Percentiles rank a stretch among this genome's conserved stretches.
phyloP scores from a whole-genome alignment of 2,113 vertebrate genomes.

The Fregetta grallaria region DNA sequence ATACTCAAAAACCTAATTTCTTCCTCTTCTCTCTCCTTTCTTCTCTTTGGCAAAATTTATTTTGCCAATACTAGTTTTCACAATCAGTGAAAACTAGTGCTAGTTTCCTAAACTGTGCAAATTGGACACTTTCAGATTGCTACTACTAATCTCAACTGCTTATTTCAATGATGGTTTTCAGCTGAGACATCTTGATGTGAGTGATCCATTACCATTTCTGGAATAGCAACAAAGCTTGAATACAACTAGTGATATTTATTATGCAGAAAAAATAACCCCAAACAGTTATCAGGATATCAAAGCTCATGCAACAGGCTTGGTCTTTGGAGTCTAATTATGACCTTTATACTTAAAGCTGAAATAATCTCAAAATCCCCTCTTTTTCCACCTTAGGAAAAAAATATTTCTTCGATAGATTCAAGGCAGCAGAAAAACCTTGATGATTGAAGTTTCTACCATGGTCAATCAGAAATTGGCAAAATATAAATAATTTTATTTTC shows the following conservation, averaged over 20 bases:
- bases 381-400: neutral
- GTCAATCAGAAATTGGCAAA: neutral
- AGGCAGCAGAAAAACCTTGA: neutral
- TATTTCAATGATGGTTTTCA: neutral
- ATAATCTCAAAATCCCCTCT: neutral
- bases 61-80: neutral
- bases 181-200: neutral
- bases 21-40: neutral
- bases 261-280: neutral
- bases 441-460: neutral
- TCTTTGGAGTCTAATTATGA: neutral
- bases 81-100: neutral
- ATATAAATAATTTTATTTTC: neutral
- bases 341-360: neutral
- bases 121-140: neutral
- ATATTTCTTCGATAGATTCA: neutral
- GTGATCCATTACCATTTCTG: neutral
- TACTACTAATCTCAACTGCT: neutral
- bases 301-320: neutral
- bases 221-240: neutral
- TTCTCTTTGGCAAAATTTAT: neutral
- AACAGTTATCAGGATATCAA: neutral
- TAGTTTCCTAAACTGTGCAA: neutral
- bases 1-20: neutral
- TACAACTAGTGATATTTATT: neutral